A percentile compares a stretch with the other conserved stretches of the same genome.
Conservation (phyloP, 2,888 invertebrate genomes). For the Drosophila hamatofila region DNA sequence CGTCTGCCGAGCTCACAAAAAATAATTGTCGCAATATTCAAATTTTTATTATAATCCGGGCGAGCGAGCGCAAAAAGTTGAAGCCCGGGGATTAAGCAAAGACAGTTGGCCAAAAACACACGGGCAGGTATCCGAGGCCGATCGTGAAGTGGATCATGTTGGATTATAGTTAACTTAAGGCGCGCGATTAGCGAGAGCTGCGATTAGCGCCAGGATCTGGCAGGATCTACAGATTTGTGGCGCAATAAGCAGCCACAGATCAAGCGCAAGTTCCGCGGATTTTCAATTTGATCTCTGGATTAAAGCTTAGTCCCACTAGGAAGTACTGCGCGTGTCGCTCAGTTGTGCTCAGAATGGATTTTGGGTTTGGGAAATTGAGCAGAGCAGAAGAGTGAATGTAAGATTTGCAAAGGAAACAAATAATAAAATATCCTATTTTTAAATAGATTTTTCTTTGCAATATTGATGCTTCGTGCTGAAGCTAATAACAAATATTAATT, state of each 20-base stretch:
- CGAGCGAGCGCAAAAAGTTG: constrained; percentile 56
- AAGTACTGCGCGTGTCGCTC: constrained; percentile 24
- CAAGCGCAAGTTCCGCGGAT: constrained; percentile 55
- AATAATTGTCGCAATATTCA: constrained; percentile 53
- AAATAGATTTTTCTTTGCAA: not conserved
- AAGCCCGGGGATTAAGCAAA: constrained; percentile 67
- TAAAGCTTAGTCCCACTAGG: constrained; percentile 43
- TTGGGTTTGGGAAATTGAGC: constrained; percentile 12
- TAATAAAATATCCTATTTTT: not conserved
- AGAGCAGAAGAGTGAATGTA: not conserved
- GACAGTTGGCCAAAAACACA: constrained; percentile 51
- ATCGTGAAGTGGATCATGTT: constrained; percentile 64
- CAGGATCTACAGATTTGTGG: constrained; percentile 58
- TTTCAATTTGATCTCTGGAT: constrained; percentile 56
- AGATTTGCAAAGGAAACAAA: not conserved
- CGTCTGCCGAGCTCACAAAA: constrained; percentile 13
- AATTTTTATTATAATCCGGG: constrained; percentile 53
- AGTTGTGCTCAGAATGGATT: constrained; percentile 14
- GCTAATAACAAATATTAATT: not conserved
- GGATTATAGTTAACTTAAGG: constrained; percentile 78
- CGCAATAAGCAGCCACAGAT: constrained; percentile 63
- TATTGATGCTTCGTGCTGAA: not conserved
- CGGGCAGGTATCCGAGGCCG: constrained; percentile 33
- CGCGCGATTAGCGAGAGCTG: constrained; percentile 59
- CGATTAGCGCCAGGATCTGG: constrained; percentile 65